Conservation (phyloP, 2,888 invertebrate genomes). For the Toxonevra muliebris region DNA sequence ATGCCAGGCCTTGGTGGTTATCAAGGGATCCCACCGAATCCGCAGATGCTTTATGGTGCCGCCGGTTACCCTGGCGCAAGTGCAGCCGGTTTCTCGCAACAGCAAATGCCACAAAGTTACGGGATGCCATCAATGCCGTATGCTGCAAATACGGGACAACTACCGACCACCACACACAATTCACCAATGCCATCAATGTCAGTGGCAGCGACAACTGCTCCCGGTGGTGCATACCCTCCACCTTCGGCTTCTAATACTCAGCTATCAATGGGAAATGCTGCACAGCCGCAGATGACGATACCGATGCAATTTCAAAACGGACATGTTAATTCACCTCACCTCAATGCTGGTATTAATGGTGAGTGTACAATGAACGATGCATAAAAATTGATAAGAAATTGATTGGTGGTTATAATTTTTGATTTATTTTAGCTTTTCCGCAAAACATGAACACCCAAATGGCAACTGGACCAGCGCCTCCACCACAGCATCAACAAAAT, state of each 20-base stretch:
- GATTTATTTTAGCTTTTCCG: constrained; percentile 38
- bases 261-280: constrained; percentile 21
- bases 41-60: constrained; percentile 48
- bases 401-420: not conserved
- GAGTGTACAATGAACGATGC: no score
- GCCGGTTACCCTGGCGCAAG: constrained; percentile 38
- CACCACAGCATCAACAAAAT: constrained; percentile 38
- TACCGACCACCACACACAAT: constrained; percentile 32
- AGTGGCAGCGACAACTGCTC: constrained; percentile 20
- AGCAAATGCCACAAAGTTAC: constrained; percentile 26
- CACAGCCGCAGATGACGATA: constrained; percentile 39
- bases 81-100: constrained; percentile 29
- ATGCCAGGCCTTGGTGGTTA: constrained; percentile 35
- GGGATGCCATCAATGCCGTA: constrained; percentile 48
- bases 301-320: constrained; percentile 61
- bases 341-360: constrained; percentile 39
- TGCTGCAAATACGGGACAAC: constrained; percentile 28
- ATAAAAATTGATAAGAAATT: no score
- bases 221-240: constrained; percentile 35
- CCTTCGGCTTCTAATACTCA: constrained; percentile 26
- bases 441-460: no score
- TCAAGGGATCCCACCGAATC: constrained; percentile 29
- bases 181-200: constrained; percentile 32
- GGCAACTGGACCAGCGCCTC: constrained; percentile 29
- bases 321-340: constrained; percentile 47